Evolutionary conservation across 2,888 invertebrate species (phyloP), one percentile per base, ranked within the genome.

Genomic region (Phaedon cochleariae): DNA sequence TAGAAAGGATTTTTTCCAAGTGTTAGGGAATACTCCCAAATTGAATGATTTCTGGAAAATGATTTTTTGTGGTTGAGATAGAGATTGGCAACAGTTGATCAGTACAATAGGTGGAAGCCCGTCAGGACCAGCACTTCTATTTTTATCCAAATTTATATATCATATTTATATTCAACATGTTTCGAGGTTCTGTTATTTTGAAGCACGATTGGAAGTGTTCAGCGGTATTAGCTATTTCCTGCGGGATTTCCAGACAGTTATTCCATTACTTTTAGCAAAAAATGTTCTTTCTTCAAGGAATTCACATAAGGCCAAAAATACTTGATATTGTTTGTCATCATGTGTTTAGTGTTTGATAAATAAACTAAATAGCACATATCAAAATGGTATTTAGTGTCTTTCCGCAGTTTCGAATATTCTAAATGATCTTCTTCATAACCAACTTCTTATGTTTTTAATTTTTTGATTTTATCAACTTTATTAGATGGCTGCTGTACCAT

Each of bases 141-240:
- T 55, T 15, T 21, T 37, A 3, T 37, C 55, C 2, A 41, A 3
- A 41, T 7, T 10, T 37, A 0, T 55, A 41, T 37, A 21, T 15
- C 6, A 12, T n/a, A 22, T 41, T 55, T 21, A 9, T 37, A 0
- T 55, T 55, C 21, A 21, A 9, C 6, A 12, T n/a, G 15, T 41
- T 55, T 21, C 2, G n/a, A 22, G 41, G 12, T 21, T 6, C 55
- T 41, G 22, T 41, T 55, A 5, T n/a, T 7, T 55, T 21, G n/a
- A 55, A 55, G 21, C 55, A 55, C 21, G 55, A 22, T 9, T 37
- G 55, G n/a, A 55, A 55, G 55, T 37, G 54, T 54, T 54, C 54
- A 37, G 34, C 54, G n/a, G 37, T 37, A 7, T 54, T 21, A 21
- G 54, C 54, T 37, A 21, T 54, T 20, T 37, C 54, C 21, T 37